Base-by-base conservation (phyloP, 2,888 invertebrate genomes). In the Leptinotarsa haldemani region DNA sequence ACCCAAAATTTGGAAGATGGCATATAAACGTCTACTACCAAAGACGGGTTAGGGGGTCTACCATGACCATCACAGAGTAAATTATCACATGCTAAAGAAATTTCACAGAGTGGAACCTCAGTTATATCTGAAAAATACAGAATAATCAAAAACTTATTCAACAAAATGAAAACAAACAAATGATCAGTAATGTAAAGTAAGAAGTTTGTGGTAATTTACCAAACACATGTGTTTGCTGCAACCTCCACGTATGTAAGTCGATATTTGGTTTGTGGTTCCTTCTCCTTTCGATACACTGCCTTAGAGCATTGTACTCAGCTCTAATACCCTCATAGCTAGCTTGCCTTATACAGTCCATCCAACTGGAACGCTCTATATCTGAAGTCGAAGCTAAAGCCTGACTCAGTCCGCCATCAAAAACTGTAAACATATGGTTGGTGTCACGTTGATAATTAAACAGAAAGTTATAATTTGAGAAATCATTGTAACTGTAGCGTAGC, bases 51-150 rank as follows among this genome's bases (percentile, higher is more conserved):
- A 1, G 97, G 97, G 0, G 95, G 92, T 68, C 93, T 90, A 0
- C 97, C 97, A 85, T 95, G 93, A 5, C 93, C 93, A 88, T 97
- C 96, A 88, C 95, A 94, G 30, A 96, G 90, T 73, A 98, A 89
- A 87, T 96, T 97, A 89, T 97, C 96, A 89, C 97, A 97, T 47
- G 95, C 94, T 82, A 96, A 88, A 69, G 94, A 95, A 80, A 96
- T 90, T 88, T 97, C 96, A 85, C 96, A 95, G 58, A 96, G 88
- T 52, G 96, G 96, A 80, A 95, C 91, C 87, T 95, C 95, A 74
- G 93, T 92, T 80, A 95, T 92, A 89, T 96, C 96, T 94, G 86
- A 16, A 87, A 87, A 79, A 64, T 40, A 40, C 40, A 30, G 18
- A 58, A 65, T 22, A 2, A 52, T 52, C 40, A 58, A 61, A 71